Conservation (phyloP, 2,113 vertebrate genomes). For the Malurus elegans region DNA sequence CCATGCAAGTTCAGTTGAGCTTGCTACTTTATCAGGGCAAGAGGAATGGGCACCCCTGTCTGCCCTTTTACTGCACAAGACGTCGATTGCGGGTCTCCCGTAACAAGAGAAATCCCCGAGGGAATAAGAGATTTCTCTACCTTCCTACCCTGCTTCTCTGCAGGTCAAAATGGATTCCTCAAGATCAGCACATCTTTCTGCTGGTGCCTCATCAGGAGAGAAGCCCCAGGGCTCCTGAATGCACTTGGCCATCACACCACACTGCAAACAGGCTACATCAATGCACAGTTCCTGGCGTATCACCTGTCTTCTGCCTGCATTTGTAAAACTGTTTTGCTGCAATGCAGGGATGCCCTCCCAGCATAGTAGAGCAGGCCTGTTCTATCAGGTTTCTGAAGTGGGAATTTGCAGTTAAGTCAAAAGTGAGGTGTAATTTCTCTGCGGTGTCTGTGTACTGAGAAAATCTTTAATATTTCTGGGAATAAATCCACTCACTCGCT, state of each 20-base stretch:
- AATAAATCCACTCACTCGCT: neutral
- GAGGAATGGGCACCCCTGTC: neutral
- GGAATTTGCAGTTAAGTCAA: conserved; percentile 3
- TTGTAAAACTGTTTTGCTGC: neutral
- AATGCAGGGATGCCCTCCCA: neutral
- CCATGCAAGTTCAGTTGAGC: neutral
- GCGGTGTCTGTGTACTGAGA: neutral
- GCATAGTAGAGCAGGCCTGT: neutral
- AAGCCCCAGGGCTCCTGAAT: neutral
- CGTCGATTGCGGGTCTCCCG: neutral
- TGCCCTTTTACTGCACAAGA: neutral
- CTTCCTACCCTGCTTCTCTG: neutral
- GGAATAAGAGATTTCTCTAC: neutral
- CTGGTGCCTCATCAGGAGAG: neutral
- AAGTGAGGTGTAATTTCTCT: neutral
- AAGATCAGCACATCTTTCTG: neutral
- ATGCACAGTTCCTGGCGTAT: neutral
- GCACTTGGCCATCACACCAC: accelerated
- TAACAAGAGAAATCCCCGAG: neutral
- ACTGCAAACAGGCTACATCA: neutral
- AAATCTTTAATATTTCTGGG: neutral
- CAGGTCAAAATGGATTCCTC: neutral
- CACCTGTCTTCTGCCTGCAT: neutral
- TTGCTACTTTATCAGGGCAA: neutral
- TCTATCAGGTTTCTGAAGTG: neutral